phyloP scores from a whole-genome alignment of 2,888 invertebrate species.

The Machimus atricapillus region DNA sequence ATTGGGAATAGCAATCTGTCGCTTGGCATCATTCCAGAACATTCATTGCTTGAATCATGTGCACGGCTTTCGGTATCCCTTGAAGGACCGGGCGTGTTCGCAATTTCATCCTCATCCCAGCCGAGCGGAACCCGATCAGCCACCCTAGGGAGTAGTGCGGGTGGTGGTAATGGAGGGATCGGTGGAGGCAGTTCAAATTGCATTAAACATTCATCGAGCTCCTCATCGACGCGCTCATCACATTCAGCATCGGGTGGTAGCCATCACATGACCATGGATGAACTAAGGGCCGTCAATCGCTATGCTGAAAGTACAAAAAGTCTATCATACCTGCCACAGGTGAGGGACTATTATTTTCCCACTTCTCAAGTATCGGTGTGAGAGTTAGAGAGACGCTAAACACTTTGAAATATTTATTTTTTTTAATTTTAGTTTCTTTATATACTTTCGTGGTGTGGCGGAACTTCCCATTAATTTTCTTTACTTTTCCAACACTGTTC shows the following conservation, averaged over 20 bases:
- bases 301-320: constrained; percentile 92
- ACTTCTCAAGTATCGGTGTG: constrained; percentile 61
- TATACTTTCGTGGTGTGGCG: constrained; percentile 2
- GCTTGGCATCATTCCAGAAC: constrained; percentile 85
- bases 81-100: constrained; percentile 81
- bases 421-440: constrained; percentile 44
- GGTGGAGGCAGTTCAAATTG: constrained; percentile 52
- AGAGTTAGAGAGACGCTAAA: constrained; percentile 9
- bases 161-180: constrained; percentile 51
- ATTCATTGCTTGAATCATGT: constrained; percentile 84
- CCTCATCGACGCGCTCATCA: constrained; percentile 77
- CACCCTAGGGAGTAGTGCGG: constrained; percentile 48
- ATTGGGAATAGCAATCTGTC: constrained; percentile 68
- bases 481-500: neutral
- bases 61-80: constrained; percentile 86
- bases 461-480: neutral
- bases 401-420: neutral
- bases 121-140: constrained; percentile 49
- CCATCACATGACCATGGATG: constrained; percentile 81
- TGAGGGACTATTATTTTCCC: constrained; percentile 66
- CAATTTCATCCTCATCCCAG: constrained; percentile 69
- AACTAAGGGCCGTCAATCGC: constrained; percentile 83
- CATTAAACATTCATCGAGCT: constrained; percentile 63
- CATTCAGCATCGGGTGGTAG: constrained; percentile 64
- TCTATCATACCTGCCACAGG: constrained; percentile 90